These are phyloP conservation scores for Chymomyza costata DNA, from an alignment of 1,140 invertebrate genomes.

Conservation along the genomic window DNA sequence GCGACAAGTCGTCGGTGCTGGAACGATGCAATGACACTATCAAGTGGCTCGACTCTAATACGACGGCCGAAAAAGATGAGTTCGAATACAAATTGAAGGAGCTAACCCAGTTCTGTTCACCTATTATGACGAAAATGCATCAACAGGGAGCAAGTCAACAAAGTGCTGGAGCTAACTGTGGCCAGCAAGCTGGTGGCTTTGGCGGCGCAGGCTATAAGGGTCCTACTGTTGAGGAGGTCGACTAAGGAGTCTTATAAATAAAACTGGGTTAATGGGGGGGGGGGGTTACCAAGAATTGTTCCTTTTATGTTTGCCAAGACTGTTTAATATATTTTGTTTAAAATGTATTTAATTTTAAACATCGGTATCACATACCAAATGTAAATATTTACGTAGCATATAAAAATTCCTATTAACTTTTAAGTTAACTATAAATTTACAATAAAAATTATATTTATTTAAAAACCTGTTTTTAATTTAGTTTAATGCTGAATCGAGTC, in stretches of 20 bases:
- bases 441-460: no score
- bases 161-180: constrained; percentile 74
- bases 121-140: constrained; percentile 79
- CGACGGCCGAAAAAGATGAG: constrained; percentile 80
- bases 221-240: constrained; percentile 85
- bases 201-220: constrained; percentile 69
- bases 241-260: constrained; percentile 77
- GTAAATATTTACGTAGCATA: no score
- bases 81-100: constrained; percentile 79
- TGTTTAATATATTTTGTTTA: constrained; percentile 14
- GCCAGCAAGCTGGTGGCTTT: constrained; percentile 76
- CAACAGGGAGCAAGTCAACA: constrained; percentile 71
- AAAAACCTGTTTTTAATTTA: no score
- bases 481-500: no score
- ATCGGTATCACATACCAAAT: background rate
- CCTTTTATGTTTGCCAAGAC: no score
- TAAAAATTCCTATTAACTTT: no score
- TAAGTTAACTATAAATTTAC: no score
- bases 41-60: constrained; percentile 81
- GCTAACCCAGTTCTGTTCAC: constrained; percentile 77
- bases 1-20: constrained; percentile 80
- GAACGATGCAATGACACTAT: constrained; percentile 78
- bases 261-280: no score
- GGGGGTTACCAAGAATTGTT: no score
- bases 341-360: background rate